These are phyloP conservation scores for Aquatica leii DNA, from an alignment of 2,888 invertebrate genomes.

Conservation along the genomic window DNA sequence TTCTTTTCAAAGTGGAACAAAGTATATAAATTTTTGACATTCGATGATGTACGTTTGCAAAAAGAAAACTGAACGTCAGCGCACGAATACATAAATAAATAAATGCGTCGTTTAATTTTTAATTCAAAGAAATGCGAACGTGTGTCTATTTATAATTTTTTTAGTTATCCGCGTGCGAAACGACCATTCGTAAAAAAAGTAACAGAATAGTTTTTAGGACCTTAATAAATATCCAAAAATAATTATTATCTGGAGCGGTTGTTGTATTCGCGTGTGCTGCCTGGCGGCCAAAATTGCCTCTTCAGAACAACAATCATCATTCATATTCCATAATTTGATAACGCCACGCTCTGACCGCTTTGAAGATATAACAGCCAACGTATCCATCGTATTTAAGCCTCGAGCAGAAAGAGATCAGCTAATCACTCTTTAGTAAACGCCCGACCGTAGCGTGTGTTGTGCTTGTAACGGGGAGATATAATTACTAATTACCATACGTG, in stretches of 20 bases:
- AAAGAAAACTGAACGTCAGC: too few species aligned
- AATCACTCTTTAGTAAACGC: constrained; percentile 34
- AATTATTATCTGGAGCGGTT: constrained; percentile 32
- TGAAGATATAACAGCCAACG: constrained; percentile 40
- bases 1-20: too few species aligned
- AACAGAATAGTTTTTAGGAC: not conserved
- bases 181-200: constrained; percentile 16
- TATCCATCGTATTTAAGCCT: constrained; percentile 22
- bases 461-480: constrained; percentile 26
- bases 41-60: too few species aligned
- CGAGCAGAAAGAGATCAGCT: constrained; percentile 30
- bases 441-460: constrained; percentile 27
- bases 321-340: constrained; percentile 41
- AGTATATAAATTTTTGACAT: too few species aligned
- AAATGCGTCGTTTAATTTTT: too few species aligned
- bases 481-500: constrained; percentile 36
- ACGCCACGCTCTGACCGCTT: constrained; percentile 40
- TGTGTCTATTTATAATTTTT: too few species aligned
- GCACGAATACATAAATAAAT: too few species aligned
- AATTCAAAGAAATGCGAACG: too few species aligned
- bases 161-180: not conserved
- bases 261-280: constrained; percentile 36
- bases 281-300: constrained; percentile 30
- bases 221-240: constrained; percentile 31
- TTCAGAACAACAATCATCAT: constrained; percentile 39